phyloP scores from a whole-genome alignment of 2,113 vertebrate species.

The Actenoides lindsayi region DNA sequence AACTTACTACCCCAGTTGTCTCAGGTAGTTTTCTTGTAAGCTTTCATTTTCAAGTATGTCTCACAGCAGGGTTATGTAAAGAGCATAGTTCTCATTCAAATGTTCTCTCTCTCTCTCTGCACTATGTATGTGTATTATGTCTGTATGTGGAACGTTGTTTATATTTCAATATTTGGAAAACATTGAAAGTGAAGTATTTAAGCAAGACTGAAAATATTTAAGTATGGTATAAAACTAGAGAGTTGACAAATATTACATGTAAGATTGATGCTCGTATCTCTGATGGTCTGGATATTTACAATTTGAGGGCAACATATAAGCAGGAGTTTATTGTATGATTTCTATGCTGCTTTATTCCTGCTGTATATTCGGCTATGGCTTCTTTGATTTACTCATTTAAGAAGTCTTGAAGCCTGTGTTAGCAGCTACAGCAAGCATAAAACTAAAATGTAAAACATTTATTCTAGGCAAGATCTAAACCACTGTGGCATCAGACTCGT shows the following conservation, averaged over 20 bases:
- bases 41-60: neutral
- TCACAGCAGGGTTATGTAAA: neutral
- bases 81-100: neutral
- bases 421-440: neutral
- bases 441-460: neutral
- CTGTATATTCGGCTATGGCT: neutral
- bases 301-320: neutral
- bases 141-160: neutral
- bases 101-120: neutral
- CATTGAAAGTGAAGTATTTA: neutral
- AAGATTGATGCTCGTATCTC: neutral
- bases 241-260: neutral
- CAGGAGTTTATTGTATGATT: neutral
- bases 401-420: neutral
- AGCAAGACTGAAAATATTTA: neutral
- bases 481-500: conserved; percentile 72
- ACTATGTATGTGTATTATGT: neutral
- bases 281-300: neutral
- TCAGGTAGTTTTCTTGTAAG: conserved; percentile 57
- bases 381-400: neutral
- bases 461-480: conserved; percentile 72
- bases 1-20: conserved; percentile 61
- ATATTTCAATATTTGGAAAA: neutral
- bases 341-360: neutral
- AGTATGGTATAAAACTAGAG: neutral